Percentiles rank a stretch among this genome's conserved stretches.
Conservation (phyloP, 2,888 invertebrate genomes). For the Drosophila affinis region DNA sequence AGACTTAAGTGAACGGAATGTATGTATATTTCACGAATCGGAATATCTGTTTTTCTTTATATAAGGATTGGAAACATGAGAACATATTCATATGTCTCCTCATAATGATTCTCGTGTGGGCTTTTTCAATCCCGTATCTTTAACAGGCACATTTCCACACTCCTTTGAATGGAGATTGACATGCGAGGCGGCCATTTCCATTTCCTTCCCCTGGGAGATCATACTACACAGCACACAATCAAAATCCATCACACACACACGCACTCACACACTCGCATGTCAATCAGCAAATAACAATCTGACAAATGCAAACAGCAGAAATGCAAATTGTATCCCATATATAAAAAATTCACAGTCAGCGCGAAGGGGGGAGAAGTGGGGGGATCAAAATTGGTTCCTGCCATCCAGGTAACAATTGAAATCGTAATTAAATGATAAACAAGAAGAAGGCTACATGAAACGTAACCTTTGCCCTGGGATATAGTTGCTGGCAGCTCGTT, state of each 20-base stretch:
- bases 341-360: conserved; percentile 29
- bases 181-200: conserved; percentile 41
- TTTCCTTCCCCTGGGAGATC: conserved; percentile 30
- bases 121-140: not conserved
- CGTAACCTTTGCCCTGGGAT: conserved; percentile 49
- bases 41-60: no score
- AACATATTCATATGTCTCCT: not conserved
- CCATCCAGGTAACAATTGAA: conserved; percentile 25
- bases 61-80: no score
- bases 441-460: conserved; percentile 37
- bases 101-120: conserved; percentile 10
- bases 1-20: no score
- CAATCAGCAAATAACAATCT: conserved; percentile 72
- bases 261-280: conserved; percentile 21
- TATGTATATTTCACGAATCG: no score
- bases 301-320: conserved; percentile 67
- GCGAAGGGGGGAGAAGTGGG: not conserved
- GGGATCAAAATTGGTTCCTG: conserved; percentile 10
- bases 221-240: conserved; percentile 45
- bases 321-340: conserved; percentile 42
- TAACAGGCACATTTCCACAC: conserved; percentile 17
- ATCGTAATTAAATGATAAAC: conserved; percentile 69
- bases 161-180: conserved; percentile 24
- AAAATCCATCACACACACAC: conserved; percentile 39
- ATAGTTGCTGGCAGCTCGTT: conserved; percentile 2